Evolutionary conservation across 2,797 vertebrate species (phyloP).

Genomic region (Serranus cabrilla): DNA sequence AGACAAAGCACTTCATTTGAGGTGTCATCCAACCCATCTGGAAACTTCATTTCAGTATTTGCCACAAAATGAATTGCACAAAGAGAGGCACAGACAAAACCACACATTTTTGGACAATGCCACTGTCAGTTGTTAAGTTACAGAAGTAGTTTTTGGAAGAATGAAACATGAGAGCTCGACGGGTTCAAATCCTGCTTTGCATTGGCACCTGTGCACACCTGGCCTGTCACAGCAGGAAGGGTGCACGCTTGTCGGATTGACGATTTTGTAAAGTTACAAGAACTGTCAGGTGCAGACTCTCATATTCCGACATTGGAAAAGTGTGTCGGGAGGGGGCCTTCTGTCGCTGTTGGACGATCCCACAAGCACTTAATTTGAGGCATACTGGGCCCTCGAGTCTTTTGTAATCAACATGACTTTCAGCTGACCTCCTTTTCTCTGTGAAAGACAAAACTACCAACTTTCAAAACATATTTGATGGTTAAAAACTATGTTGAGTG

Average conservation of each 20-base stretch:
- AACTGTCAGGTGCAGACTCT: not conserved
- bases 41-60: not conserved
- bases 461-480: not conserved
- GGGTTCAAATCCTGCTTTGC: not conserved
- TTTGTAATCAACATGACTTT: slow-evolving; percentile 10
- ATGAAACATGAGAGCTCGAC: not conserved
- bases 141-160: not conserved
- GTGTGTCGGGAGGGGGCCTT: not conserved
- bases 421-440: slow-evolving; percentile 6
- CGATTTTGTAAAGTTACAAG: not conserved
- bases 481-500: not conserved
- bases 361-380: not conserved
- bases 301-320: not conserved
- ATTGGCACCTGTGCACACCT: not conserved
- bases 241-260: not conserved
- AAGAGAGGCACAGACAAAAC: not conserved
- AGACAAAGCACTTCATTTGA: not conserved
- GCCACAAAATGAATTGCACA: not conserved
- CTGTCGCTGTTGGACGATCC: not conserved
- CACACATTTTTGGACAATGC: not conserved
- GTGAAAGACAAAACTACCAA: slow-evolving; percentile 1
- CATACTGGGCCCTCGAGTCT: not conserved
- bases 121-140: not conserved
- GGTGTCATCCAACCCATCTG: not conserved
- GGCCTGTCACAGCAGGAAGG: not conserved